Conservation (phyloP, 92 coral and sea anemone genomes). For the Zoanthus sociatus region DNA sequence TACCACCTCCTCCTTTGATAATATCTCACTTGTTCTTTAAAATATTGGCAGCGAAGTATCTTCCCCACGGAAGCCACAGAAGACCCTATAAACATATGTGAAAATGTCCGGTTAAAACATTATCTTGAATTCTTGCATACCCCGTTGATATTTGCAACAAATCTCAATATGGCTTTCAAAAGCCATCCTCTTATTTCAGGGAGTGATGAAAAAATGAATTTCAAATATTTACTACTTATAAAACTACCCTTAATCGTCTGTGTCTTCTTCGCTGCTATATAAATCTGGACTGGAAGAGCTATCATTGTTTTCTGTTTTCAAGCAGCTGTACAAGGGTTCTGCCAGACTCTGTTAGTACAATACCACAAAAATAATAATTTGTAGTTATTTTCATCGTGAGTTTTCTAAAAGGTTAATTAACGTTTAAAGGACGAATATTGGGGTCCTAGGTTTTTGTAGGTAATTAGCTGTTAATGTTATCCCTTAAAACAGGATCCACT, state of each 20-base stretch:
- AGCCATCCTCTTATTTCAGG: background rate
- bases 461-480: background rate
- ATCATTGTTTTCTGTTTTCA: too few relatives aligned
- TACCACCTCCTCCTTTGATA: background rate
- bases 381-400: too few relatives aligned
- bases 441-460: background rate
- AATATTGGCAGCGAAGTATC: constrained; percentile 28
- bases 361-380: too few relatives aligned
- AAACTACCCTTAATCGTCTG: background rate
- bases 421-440: background rate
- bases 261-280: background rate
- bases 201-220: background rate
- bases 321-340: too few relatives aligned
- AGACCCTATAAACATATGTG: constrained; percentile 8
- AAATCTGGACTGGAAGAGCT: background rate
- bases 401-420: too few relatives aligned
- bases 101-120: too few relatives aligned
- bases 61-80: constrained; percentile 21
- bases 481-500: background rate
- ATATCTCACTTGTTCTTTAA: background rate
- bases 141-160: background rate
- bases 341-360: too few relatives aligned
- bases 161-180: background rate
- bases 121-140: background rate
- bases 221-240: background rate